Conservation (phyloP, 2,797 vertebrate species). For the Thripadectes ignobilis region DNA sequence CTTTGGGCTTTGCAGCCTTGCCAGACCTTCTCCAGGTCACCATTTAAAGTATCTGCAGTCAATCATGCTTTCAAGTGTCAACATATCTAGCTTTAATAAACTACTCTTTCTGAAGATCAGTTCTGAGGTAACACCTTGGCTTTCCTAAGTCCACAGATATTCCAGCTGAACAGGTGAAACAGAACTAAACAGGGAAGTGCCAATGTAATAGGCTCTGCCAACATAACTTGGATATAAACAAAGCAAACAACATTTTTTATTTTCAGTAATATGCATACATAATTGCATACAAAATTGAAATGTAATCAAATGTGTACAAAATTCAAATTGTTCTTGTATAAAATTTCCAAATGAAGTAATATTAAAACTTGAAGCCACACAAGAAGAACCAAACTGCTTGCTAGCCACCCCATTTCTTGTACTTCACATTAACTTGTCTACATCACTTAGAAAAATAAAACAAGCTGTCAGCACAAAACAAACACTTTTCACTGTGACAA, state of each 20-base stretch:
- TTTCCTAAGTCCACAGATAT: not conserved
- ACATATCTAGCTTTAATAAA: not conserved
- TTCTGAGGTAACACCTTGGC: not conserved
- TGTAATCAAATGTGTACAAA: conserved; percentile 59
- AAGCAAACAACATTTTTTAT: conserved; percentile 57
- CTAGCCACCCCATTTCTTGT: not conserved
- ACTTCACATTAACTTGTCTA: not conserved
- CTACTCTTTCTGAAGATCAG: not conserved
- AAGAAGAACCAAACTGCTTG: not conserved
- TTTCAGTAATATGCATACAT: conserved; percentile 16
- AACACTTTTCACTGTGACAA: conserved; percentile 8
- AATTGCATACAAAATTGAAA: conserved; percentile 67
- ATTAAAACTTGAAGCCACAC: conserved; percentile 36
- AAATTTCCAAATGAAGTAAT: conserved; percentile 64
- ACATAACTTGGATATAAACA: conserved; percentile 23
- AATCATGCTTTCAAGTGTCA: not conserved
- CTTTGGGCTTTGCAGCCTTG: not conserved
- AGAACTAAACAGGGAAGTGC: not conserved
- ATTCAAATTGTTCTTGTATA: conserved; percentile 56
- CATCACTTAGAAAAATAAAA: not conserved
- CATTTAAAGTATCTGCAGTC: not conserved
- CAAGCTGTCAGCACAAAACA: not conserved
- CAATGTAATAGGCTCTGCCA: not conserved
- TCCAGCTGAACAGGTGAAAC: not conserved
- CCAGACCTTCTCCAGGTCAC: not conserved